Conservation (phyloP, 2,888 invertebrate genomes). For the Gasteruption jaculator region DNA sequence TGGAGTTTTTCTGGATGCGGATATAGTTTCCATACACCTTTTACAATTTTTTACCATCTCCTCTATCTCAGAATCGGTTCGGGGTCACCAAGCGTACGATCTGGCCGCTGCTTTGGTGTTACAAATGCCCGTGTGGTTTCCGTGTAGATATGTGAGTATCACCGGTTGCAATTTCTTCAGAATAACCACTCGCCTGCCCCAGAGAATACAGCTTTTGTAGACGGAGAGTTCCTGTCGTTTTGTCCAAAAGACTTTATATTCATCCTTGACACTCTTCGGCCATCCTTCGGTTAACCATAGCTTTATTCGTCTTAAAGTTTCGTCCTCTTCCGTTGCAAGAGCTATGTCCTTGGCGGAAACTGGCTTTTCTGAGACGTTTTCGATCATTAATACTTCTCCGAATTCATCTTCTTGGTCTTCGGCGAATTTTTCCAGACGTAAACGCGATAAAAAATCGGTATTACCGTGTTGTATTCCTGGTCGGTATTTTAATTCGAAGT, state of each 20-base stretch:
- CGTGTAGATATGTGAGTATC: constrained; percentile 19
- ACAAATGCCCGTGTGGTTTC: constrained; percentile 17
- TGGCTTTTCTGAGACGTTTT: too few relatives aligned
- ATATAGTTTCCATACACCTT: constrained; percentile 14
- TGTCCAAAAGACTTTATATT: constrained; percentile 10
- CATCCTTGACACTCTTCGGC: constrained; percentile 3
- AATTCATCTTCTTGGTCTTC: too few relatives aligned
- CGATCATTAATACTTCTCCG: too few relatives aligned
- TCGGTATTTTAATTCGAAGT: constrained; percentile 11
- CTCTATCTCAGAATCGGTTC: constrained; percentile 17
- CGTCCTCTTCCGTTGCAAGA: constrained; percentile 8
- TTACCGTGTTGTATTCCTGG: constrained; percentile 10
- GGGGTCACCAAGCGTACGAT: constrained; percentile 19
- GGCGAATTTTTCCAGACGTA: too few relatives aligned
- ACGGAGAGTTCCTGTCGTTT: too few relatives aligned
- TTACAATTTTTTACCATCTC: constrained; percentile 15
- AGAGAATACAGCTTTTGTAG: constrained; percentile 14
- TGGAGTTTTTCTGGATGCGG: constrained; percentile 17
- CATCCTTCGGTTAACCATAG: constrained; percentile 12
- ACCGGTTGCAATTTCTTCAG: constrained; percentile 13
- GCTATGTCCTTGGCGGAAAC: too few relatives aligned
- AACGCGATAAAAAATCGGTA: constrained; percentile 17
- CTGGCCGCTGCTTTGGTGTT: constrained; percentile 14
- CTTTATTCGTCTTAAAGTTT: constrained; percentile 10
- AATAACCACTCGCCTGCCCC: constrained; percentile 21